A percentile compares a stretch with the other conserved stretches of the same genome.
Conservation (phyloP, 2,113 vertebrate species). For the Pagrus major region DNA sequence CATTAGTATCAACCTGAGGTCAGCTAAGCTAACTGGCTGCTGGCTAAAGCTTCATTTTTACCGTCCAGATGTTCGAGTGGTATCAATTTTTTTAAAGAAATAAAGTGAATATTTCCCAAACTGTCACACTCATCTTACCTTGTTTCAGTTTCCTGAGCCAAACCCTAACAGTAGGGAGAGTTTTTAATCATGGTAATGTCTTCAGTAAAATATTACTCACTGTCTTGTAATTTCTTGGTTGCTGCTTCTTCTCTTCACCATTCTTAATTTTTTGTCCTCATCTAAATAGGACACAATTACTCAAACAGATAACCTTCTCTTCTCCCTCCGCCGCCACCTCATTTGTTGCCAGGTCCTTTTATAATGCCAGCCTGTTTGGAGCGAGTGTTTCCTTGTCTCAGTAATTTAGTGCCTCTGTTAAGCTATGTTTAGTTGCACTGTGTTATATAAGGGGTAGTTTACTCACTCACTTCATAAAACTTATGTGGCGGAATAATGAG, state of each 20-base stretch:
- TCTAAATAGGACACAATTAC: slow-evolving; percentile 1
- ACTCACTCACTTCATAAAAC: slow-evolving; percentile 61
- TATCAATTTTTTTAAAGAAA: neutral
- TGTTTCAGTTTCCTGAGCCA: neutral
- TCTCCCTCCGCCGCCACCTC: neutral
- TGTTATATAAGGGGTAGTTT: slow-evolving; percentile 56
- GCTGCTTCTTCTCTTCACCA: neutral
- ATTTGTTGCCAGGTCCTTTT: slow-evolving; percentile 22
- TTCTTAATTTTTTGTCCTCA: neutral
- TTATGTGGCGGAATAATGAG: slow-evolving; percentile 52
- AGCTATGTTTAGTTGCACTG: slow-evolving; percentile 55
- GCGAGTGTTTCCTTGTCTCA: slow-evolving; percentile 49
- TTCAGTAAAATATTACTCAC: neutral
- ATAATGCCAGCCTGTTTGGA: slow-evolving; percentile 20
- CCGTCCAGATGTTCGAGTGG: neutral
- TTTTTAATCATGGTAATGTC: neutral
- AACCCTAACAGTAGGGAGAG: too few relatives aligned
- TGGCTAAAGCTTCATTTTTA: neutral
- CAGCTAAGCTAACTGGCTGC: neutral
- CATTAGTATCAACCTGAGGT: too few relatives aligned
- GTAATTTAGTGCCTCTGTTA: slow-evolving; percentile 51
- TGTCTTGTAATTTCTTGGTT: neutral
- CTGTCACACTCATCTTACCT: neutral
- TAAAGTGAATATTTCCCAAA: too few relatives aligned
- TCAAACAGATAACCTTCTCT: slow-evolving; percentile 18